Conservation (phyloP, 2,113 vertebrate species). For the Lichenostomus cassidix region DNA sequence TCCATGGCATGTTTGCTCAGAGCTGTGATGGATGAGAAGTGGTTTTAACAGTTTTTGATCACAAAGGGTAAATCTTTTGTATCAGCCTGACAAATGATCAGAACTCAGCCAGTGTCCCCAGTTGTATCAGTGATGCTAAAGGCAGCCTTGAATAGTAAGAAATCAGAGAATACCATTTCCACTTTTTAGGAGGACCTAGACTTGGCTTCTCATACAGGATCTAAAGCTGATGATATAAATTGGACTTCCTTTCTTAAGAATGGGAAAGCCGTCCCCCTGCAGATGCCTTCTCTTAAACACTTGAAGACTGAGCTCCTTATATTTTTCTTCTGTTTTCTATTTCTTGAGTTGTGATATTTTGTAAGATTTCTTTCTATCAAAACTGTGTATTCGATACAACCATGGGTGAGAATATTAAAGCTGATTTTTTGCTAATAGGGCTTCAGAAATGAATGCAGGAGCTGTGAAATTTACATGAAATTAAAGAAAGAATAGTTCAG, state of each 20-base stretch:
- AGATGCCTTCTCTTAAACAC: not conserved
- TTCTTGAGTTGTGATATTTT: not conserved
- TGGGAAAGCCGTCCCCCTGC: not conserved
- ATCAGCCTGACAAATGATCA: not conserved
- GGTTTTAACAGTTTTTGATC: slow-evolving; percentile 18
- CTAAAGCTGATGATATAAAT: not conserved
- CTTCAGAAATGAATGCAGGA: slow-evolving; percentile 66
- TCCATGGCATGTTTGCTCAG: not conserved
- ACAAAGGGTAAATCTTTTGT: not conserved
- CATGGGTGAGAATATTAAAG: slow-evolving; percentile 17
- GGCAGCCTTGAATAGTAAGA: not conserved
- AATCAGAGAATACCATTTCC: not conserved
- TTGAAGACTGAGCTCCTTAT: not conserved
- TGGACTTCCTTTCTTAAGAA: not conserved
- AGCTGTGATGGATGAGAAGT: slow-evolving; percentile 1
- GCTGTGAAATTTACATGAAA: slow-evolving; percentile 76
- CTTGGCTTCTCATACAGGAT: not conserved
- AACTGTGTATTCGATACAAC: not conserved
- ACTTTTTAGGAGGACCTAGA: not conserved
- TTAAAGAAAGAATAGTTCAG: slow-evolving; percentile 72
- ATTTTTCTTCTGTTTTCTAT: not conserved
- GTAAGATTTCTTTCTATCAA: not conserved
- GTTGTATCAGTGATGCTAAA: not conserved
- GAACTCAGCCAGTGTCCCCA: not conserved
- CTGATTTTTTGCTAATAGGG: slow-evolving; percentile 66